Evolutionary conservation across 2,888 invertebrate genomes (phyloP).

Genomic region (Amblyjoppa fuscipennis): DNA sequence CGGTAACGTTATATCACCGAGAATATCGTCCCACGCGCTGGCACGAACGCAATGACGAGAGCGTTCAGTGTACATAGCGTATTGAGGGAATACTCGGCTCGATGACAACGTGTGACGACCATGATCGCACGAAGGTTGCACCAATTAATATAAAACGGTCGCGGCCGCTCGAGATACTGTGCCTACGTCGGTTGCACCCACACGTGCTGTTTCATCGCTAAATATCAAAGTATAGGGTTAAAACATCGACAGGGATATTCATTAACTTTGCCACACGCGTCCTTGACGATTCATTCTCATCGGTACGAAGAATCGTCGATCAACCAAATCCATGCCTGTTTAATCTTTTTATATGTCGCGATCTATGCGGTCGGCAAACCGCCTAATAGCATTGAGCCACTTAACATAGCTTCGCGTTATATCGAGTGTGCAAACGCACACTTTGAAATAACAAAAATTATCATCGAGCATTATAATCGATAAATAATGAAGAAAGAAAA

Average conservation of each 20-base stretch:
- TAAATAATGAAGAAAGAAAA: background rate
- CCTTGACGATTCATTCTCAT: constrained; percentile 29
- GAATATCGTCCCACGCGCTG: constrained; percentile 51
- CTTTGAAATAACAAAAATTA: background rate
- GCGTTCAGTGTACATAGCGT: background rate
- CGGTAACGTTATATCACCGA: constrained; percentile 22
- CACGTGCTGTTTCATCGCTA: constrained; percentile 13
- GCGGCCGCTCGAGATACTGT: constrained; percentile 22
- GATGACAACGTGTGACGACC: constrained; percentile 69
- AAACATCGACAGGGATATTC: constrained; percentile 33
- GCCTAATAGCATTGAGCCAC: constrained; percentile 7
- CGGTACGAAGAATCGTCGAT: background rate
- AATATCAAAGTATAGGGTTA: constrained; percentile 2
- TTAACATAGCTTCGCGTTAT: background rate
- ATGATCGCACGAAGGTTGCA: constrained; percentile 78
- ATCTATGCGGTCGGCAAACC: constrained; percentile 35
- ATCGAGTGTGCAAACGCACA: background rate
- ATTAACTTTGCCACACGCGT: constrained; percentile 15
- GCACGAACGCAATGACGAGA: background rate
- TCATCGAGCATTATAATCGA: background rate
- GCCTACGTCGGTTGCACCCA: constrained; percentile 14
- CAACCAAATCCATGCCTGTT: background rate
- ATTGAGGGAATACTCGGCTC: constrained; percentile 32
- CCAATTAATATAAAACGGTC: constrained; percentile 78
- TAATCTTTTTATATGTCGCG: background rate